These are phyloP conservation scores for Gnathonemus longibarbis DNA, from an alignment of 2,113 vertebrate species.

Conservation along the genomic window DNA sequence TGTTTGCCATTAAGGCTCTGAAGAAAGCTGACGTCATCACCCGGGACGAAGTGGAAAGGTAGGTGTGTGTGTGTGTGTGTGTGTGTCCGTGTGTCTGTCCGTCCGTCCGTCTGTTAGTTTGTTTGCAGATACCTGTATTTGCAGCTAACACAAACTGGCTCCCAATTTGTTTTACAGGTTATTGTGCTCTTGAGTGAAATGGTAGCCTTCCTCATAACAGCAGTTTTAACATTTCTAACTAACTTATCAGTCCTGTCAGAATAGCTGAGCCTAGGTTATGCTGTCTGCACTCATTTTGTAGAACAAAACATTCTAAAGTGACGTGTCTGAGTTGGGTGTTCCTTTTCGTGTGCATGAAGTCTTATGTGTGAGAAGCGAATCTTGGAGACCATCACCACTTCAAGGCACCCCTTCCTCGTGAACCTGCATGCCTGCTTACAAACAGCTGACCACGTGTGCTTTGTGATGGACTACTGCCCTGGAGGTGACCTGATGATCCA, in stretches of 20 bases:
- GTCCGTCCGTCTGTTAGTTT: no score
- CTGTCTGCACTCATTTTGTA: background rate
- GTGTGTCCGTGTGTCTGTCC: background rate
- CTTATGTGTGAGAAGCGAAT: conserved; percentile 92
- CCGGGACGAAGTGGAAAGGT: conserved; percentile 78
- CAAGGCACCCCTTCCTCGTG: conserved; percentile 85
- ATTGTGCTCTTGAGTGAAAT: background rate
- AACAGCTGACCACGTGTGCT: conserved; percentile 83
- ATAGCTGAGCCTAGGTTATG: background rate
- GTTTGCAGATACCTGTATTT: background rate
- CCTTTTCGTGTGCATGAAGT: conserved; percentile 46
- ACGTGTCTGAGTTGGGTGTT: background rate
- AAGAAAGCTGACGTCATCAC: conserved; percentile 90
- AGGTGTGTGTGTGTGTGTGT: background rate
- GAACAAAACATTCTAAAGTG: background rate
- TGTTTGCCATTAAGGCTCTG: conserved; percentile 89
- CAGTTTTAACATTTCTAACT: background rate
- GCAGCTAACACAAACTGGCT: background rate
- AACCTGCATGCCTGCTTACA: conserved; percentile 91
- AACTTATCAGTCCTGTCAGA: background rate
- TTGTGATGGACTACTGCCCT: conserved; percentile 89
- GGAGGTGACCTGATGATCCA: conserved; percentile 97
- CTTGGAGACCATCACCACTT: conserved; percentile 79
- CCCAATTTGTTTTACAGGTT: background rate
- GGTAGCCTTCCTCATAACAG: background rate